Base-by-base conservation (phyloP, 2,113 vertebrate species). In the Fukomys damarensis region DNA sequence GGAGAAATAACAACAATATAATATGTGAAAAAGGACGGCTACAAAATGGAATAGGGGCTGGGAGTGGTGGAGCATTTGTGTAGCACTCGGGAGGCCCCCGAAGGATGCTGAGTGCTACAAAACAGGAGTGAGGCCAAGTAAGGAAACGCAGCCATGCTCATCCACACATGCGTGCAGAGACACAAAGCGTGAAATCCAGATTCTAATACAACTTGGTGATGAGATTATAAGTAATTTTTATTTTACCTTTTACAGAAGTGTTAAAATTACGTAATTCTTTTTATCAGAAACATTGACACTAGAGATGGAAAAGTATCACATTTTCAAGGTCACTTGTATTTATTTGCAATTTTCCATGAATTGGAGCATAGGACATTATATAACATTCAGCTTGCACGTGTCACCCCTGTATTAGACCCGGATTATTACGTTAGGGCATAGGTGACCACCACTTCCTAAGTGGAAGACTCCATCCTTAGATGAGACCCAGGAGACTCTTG, bases 211-310 rank as follows among this genome's bases (percentile, higher is more conserved):
- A 24, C 2, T 38, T 79, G 26, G 35, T 80, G 63, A 77, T 80
- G 30, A 41, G 19, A 30, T 49, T 79, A 14, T 77, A 49, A 32
- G 65, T 3, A 4, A n/a, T 86, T 63, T 91, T 46, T 9, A 77
- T 95, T 86, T 89, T 30, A 26, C 41, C 68, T 89, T 80, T 68
- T 79, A 63, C 1, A 83, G 22, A 52, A 81, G 54, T 70, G 49
- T 41, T 76, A 70, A 90, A 92, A 46, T 76, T 46, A 17, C 6
- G 13, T 74, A 46, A 74, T 41, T 76, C 72, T 49, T 46, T 43
- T 94, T 54, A 76, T 58, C 85, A 92, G 74, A 84, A 80, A 70
- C 10, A n/a, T 83, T 91, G 41, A 87, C 41, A 63, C 56, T 84
- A 95, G 43, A 85, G 86, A 59, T 70, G 2, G 26, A 54, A 77